Base-by-base conservation (phyloP, 2,888 invertebrate genomes). In the Zelleria hepariella region DNA sequence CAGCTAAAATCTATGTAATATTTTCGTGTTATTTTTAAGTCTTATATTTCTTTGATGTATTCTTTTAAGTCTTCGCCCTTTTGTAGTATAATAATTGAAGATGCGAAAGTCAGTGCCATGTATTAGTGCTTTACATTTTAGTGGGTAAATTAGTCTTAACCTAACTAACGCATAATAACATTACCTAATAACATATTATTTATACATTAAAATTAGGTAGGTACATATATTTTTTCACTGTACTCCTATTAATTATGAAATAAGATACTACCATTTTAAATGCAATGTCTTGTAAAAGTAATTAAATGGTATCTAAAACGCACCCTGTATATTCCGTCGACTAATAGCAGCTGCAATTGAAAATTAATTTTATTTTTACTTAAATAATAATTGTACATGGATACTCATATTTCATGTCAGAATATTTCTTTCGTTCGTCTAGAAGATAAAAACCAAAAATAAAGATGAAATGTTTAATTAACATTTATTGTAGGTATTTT, bases 61-160 rank as follows among this genome's bases (percentile, higher is more conserved):
- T 18, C 15, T 49, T 49, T 53, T 53, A 24, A 23, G 21, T 24
- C 15, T 52, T 7, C 21, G 21, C 15, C 5, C 8, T 23, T 10
- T 20, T 25, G 25, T 23, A 53, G 25, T 3, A 8, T n/a, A 24
- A 25, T 15, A 26, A 24, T 49, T 26, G 55, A 24, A 55, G 42
- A 77, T 76, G 81, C 81, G 79, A 80, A 77, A 67, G 76, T 63
- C 75, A 80, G 85, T 84, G 84, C 85, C 85, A 84, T 84, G 66
- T 62, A 65, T 62, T 71, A 74, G 83, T 82, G 84, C 82, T 84
- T 82, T 84, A 81, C 75, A 71, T 61, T 58, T 27, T 57, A 60
- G 32, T 42, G 10, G 15, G 32, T 57, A 20, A n/a, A 47, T 42
- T 57, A 57, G 21, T 47, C 8, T 57, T 15, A 57, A 23, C n/a